Evolutionary conservation across 2,113 vertebrate species (phyloP), one percentile per base, ranked within the genome.

Genomic region (Pseudopodoces humilis): DNA sequence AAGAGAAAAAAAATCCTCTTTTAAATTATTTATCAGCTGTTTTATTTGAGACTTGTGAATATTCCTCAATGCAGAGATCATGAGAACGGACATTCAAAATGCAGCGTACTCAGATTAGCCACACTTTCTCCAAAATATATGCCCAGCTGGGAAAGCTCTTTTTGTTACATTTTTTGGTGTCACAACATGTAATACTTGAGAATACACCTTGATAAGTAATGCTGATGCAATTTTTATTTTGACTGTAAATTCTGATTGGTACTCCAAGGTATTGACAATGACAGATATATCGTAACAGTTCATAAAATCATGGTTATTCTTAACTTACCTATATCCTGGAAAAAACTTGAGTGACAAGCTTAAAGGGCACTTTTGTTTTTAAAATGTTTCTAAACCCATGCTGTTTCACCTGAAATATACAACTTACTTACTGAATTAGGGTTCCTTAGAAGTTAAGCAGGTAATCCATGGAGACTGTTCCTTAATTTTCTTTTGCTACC

Each of bases 351-450:
- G 95, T 96, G 97, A 96, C 97, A 95, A 94, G 97, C 81, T 94
- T 97, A 97, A 98, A 98, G 96, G 98, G 97, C 92, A 98, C 96
- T 98, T 22, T 7, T 98, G 6, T 98, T 97, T 97, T 97, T 93
- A 98, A 98, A 98, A 98, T 98, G 96, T 98, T 98, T 98, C 97
- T 96, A 97, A 98, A 98, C 80, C 98, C 97, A 97, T 95, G 95
- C 95, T 98, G 97, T 95, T 98, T 97, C 96, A 98, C 96, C 96
- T 97, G 94, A 98, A 98, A 98, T 97, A 70, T 64, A 92, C 52
- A 69, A 65, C 3, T 92, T 77, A 95, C 94, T 97, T 96, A 92
- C 62, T 88, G 71, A 92, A 96, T 90, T 78, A 92, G 52, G 41
- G 35, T 69, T 80, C 69, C 21, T 65, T 23, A 90, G 84, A 96